Base-by-base conservation (phyloP, 1,140 invertebrate genomes). In the Drosophila dunni region DNA sequence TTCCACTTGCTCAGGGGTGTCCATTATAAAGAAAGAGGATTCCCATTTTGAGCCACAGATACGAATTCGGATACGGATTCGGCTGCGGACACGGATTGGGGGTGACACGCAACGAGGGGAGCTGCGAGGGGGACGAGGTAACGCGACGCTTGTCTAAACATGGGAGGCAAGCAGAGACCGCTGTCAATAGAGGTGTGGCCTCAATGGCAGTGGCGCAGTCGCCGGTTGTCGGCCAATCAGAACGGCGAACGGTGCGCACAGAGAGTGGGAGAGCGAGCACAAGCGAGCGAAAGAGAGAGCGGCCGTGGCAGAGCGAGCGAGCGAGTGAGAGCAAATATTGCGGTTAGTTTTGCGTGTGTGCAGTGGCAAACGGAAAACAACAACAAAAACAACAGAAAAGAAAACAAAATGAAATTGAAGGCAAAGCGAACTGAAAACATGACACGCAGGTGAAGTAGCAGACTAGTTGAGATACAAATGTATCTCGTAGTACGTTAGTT, bases 161-260 rank as follows among this genome's bases (percentile, higher is more conserved):
- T 63, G 68, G 67, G 63, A 29, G 61, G 66, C 60, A 57, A 68
- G 54, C 38, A 56, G 51, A 64, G 57, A 34, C 61, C 38, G 66
- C 66, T 72, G 74, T 76, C 74, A 81, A 80, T 72, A 81, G 85
- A 89, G 84, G 84, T 89, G 84, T 89, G 84, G 84, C 84, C 71
- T 83, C 73, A 78, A 62, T 54, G 78, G 69, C 62, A 67, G 78
- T 77, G 45, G 80, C 84, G 84, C 85, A 81, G 80, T 73, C 84
- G 76, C 78, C 69, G 70, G 54, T 56, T 44, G 66, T 63, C 67
- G 75, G 80, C 84, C 84, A 88, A 88, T 88, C 80, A 46, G 61
- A 64, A 65, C 15, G 42, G 46, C 51, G 73, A 71, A 51, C 29
- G 61, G 13, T 50, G 33, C 54, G 10, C 34, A n/a, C 36, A 79